A percentile compares a stretch with the other conserved stretches of the same genome.
These are phyloP conservation scores for Lasioglossum leucozonium DNA, from an alignment of 2,888 invertebrate genomes.

Conservation along the genomic window DNA sequence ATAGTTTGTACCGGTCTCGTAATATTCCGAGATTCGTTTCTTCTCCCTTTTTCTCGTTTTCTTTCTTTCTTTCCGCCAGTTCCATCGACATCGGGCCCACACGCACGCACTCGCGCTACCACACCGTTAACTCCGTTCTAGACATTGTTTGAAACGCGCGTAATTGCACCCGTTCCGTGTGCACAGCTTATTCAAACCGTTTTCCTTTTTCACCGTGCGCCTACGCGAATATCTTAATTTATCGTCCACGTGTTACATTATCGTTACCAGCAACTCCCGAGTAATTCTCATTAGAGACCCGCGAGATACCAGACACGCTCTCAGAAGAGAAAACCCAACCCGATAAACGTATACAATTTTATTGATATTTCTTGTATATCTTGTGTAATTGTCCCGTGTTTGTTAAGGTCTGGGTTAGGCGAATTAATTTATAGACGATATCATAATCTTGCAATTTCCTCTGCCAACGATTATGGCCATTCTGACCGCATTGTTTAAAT, in stretches of 20 bases:
- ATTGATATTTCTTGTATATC: background rate
- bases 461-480: background rate
- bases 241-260: constrained; percentile 13
- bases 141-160: background rate
- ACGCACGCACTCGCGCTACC: background rate
- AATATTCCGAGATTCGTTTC: constrained; percentile 51
- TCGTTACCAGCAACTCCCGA: background rate
- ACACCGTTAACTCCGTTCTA: background rate
- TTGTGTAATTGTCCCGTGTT: background rate
- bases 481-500: background rate
- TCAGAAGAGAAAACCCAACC: background rate
- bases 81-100: background rate
- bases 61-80: constrained; percentile 21
- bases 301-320: background rate
- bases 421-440: background rate
- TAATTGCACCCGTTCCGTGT: background rate
- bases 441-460: background rate
- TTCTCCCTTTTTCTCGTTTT: constrained; percentile 23
- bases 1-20: constrained; percentile 47
- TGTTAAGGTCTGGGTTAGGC: background rate
- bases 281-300: background rate
- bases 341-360: background rate
- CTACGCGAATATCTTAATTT: background rate
- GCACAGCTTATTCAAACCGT: background rate
- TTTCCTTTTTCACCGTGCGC: background rate